Base-by-base conservation (phyloP, 2,888 invertebrate genomes). In the Aphidoletes aphidimyza region DNA sequence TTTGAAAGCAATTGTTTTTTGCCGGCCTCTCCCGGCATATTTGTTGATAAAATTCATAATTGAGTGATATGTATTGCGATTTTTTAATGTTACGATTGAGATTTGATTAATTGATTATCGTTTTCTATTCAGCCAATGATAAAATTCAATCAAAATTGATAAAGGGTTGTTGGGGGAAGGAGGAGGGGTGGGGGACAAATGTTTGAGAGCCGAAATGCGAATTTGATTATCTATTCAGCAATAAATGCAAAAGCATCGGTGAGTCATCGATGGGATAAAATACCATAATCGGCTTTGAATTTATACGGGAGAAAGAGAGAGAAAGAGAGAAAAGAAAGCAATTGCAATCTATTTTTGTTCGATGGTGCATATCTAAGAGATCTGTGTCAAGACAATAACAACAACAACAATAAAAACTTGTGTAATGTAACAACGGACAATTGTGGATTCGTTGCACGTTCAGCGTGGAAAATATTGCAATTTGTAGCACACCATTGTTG, bases 61-160 rank as follows among this genome's bases (percentile, higher is more conserved):
- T 69, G 69, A 69, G 69, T 3, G 14, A 69, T n/a, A 0, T 69
- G 30, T 69, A 69, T 47, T 47, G 17, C 17, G 8, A 8, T 39
- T 39, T 39, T 39, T 39, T 39, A 8, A 8, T 39, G 11, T 39
- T 39, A 22, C 22, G 69, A 69, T 69, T 69, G 30, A 1, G 69
- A 11, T 69, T 69, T 69, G 69, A 69, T 69, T 69, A 69, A 69
- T 69, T 30, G 30, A 69, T 69, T n/a, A n/a, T n/a, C n/a, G n/a
- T n/a, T n/a, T 34, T 69, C 69, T 9, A 14, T 69, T n/a, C n/a
- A n/a, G n/a, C n/a, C n/a, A n/a, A n/a, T 69, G 69, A 69, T 69
- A 69, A n/a, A n/a, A 30, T 69, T 69, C 69, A 69, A 69, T 69
- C 69, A 30, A 30, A 30, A 9, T 6, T 42, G 42, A n/a, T 9